These are phyloP conservation scores for Pipistrellus nathusii DNA, from an alignment of 2,797 vertebrate species.

Conservation along the genomic window DNA sequence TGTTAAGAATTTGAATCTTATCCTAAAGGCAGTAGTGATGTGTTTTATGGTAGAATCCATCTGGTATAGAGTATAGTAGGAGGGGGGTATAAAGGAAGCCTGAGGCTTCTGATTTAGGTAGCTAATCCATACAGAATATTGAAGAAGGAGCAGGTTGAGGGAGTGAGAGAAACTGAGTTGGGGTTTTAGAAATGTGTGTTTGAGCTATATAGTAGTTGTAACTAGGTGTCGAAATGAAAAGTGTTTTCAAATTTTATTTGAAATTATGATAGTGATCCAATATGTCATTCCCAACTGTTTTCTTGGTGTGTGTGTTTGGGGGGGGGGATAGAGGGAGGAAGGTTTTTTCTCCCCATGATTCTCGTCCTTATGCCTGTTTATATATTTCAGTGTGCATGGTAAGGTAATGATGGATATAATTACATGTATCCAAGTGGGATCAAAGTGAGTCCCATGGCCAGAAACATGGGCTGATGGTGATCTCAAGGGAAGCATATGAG, in stretches of 20 bases:
- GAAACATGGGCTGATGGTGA: background rate
- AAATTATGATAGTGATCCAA: constrained; percentile 16
- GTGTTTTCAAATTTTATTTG: constrained; percentile 31
- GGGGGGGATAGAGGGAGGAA: too few relatives aligned
- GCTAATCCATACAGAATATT: background rate
- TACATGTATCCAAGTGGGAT: background rate
- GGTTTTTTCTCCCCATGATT: background rate
- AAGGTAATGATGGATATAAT: background rate
- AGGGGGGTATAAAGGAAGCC: background rate
- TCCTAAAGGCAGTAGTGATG: background rate
- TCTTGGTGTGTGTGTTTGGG: background rate
- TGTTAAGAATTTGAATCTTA: constrained; percentile 44
- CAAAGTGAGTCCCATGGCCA: background rate
- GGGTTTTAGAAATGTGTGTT: constrained; percentile 27
- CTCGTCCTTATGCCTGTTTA: background rate
- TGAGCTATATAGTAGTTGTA: background rate
- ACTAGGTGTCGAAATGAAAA: constrained; percentile 46
- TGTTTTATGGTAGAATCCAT: background rate
- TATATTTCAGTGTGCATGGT: background rate
- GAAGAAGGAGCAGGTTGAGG: background rate
- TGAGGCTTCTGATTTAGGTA: constrained; percentile 7
- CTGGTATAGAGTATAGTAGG: background rate
- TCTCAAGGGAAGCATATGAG: background rate
- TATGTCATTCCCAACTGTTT: constrained; percentile 10
- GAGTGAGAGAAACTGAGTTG: constrained; percentile 8